Evolutionary conservation across 2,113 vertebrate species (phyloP).

Genomic region (Alces alces): DNA sequence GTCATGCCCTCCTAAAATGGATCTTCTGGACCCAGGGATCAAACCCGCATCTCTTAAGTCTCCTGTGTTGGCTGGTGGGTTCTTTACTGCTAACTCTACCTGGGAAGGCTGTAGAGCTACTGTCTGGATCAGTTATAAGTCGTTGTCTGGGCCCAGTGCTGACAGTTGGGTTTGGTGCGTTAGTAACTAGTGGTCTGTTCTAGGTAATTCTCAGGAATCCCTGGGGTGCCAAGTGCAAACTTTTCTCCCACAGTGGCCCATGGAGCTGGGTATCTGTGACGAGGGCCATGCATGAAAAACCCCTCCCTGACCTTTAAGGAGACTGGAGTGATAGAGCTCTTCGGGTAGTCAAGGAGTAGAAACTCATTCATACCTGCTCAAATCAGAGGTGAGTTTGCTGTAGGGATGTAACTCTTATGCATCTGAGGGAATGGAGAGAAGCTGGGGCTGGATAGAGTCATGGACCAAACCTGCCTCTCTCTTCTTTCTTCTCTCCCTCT

Average conservation of each 20-base stretch:
- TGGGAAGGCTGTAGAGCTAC: not conserved
- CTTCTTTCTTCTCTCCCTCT: not conserved
- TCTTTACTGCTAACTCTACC: not conserved
- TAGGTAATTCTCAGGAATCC: not conserved
- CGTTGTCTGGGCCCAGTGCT: not conserved
- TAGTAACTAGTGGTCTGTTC: not conserved
- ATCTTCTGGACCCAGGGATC: not conserved
- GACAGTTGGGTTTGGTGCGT: not conserved
- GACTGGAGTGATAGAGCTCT: not conserved
- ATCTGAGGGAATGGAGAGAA: accelerated
- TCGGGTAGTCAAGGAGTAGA: not conserved
- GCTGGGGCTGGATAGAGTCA: not conserved
- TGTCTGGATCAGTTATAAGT: not conserved
- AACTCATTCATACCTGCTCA: not conserved
- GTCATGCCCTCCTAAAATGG: not conserved
- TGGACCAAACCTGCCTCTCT: not conserved
- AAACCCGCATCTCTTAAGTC: not conserved
- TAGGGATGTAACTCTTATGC: not conserved
- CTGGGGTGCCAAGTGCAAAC: not conserved
- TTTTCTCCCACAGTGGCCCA: accelerated
- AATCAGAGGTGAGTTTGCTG: not conserved
- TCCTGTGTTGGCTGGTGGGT: not conserved
- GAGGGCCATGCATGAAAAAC: not conserved
- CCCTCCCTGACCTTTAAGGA: not conserved
- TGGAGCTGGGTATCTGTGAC: not conserved